Percentiles rank a stretch among this genome's conserved stretches.
phyloP scores from a whole-genome alignment of 2,888 invertebrate genomes.

The Acheta domesticus region DNA sequence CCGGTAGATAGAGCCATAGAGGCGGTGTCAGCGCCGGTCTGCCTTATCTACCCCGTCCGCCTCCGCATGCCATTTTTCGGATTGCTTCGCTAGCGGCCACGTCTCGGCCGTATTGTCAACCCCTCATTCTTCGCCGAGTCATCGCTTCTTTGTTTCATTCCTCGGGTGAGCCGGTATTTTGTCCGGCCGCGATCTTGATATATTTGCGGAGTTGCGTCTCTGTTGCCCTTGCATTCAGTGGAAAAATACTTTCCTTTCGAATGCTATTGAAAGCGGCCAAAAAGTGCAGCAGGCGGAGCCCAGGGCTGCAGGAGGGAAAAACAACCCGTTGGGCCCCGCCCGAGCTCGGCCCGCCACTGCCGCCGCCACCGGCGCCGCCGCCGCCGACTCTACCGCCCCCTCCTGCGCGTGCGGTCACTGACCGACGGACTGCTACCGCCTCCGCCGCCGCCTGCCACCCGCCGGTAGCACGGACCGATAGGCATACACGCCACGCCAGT shows the following conservation, averaged over 20 bases:
- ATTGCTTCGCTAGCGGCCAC: not conserved
- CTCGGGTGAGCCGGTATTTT: not conserved
- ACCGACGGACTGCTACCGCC: too few relatives aligned
- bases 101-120: not conserved
- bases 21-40: too few relatives aligned
- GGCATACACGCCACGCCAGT: too few relatives aligned
- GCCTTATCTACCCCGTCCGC: too few relatives aligned
- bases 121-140: not conserved
- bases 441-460: too few relatives aligned
- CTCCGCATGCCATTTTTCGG: not conserved
- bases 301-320: not conserved
- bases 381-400: not conserved
- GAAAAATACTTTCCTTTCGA: slow-evolving; percentile 8
- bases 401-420: not conserved
- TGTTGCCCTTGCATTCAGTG: not conserved
- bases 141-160: slow-evolving; percentile 18
- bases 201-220: not conserved
- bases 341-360: not conserved
- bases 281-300: not conserved
- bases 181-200: not conserved
- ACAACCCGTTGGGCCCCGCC: slow-evolving; percentile 5
- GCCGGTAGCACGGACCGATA: too few relatives aligned
- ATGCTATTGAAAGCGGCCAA: not conserved
- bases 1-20: too few relatives aligned
- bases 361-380: not conserved